A percentile compares a stretch with the other conserved stretches of the same genome.
phyloP scores from a whole-genome alignment of 2,113 vertebrate species.

The Bubo bubo region DNA sequence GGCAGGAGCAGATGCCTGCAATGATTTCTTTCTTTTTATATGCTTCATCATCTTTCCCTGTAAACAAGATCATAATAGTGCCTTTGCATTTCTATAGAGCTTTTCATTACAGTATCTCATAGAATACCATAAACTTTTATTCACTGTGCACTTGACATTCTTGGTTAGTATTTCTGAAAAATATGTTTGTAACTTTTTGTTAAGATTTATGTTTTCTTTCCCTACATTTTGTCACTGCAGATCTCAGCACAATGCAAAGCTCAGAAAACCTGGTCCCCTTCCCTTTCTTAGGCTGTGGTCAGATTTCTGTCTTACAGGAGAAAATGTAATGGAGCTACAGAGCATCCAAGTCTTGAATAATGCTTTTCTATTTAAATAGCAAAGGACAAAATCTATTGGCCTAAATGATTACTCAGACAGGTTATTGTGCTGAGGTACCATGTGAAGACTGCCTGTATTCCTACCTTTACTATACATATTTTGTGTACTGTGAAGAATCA shows the following conservation, averaged over 20 bases:
- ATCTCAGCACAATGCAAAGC: background rate
- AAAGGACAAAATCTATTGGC: background rate
- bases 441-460: background rate
- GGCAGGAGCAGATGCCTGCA: constrained; percentile 48
- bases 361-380: background rate
- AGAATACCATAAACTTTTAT: background rate
- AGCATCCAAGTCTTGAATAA: background rate
- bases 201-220: background rate
- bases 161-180: background rate
- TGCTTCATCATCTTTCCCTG: constrained; percentile 49
- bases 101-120: background rate
- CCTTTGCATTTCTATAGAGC: background rate
- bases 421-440: background rate
- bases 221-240: background rate
- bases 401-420: background rate
- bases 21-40: constrained; percentile 56
- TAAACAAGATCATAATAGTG: background rate
- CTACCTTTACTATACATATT: background rate
- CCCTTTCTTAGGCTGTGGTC: background rate
- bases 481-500: background rate
- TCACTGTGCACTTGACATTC: background rate
- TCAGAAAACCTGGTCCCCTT: background rate
- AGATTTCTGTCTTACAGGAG: background rate
- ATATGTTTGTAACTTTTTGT: background rate
- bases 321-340: background rate